These are phyloP conservation scores for Calycopis cecrops DNA, from an alignment of 1,140 invertebrate species.

Conservation along the genomic window DNA sequence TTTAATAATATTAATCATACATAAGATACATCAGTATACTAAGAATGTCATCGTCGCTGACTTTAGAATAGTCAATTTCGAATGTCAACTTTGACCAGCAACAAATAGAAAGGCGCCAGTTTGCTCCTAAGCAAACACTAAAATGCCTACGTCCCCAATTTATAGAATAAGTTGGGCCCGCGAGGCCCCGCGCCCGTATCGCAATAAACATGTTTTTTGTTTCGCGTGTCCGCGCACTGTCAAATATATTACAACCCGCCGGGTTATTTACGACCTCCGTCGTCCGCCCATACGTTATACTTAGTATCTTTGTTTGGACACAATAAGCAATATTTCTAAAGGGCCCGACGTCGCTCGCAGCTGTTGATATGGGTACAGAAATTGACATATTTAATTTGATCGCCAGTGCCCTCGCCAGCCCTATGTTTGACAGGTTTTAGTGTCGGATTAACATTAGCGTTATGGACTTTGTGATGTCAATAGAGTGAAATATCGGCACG, in stretches of 20 bases:
- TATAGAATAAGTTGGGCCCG: slow-evolving; percentile 45
- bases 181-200: slow-evolving; percentile 39
- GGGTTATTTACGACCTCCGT: slow-evolving; percentile 70
- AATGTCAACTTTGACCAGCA: slow-evolving; percentile 27
- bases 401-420: slow-evolving; percentile 53
- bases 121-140: slow-evolving; percentile 53
- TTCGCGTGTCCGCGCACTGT: slow-evolving; percentile 72
- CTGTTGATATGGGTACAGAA: slow-evolving; percentile 73
- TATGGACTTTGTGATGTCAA: slow-evolving; percentile 60
- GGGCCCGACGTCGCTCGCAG: slow-evolving; percentile 68
- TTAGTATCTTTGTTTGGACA: slow-evolving; percentile 75
- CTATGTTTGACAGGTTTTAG: slow-evolving; percentile 71
- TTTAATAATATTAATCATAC: too few species aligned
- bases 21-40: too few species aligned
- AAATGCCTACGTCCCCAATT: slow-evolving; percentile 52
- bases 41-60: too few species aligned
- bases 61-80: too few species aligned
- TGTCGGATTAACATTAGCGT: slow-evolving; percentile 70
- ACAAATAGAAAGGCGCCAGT: slow-evolving; percentile 31
- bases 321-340: slow-evolving; percentile 75
- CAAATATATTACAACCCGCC: slow-evolving; percentile 74
- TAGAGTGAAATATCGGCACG: slow-evolving; percentile 47
- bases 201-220: slow-evolving; percentile 74
- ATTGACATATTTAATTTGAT: slow-evolving; percentile 76
- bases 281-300: slow-evolving; percentile 74